Conservation (phyloP, 2,113 vertebrate species). For the Miniopterus natalensis region DNA sequence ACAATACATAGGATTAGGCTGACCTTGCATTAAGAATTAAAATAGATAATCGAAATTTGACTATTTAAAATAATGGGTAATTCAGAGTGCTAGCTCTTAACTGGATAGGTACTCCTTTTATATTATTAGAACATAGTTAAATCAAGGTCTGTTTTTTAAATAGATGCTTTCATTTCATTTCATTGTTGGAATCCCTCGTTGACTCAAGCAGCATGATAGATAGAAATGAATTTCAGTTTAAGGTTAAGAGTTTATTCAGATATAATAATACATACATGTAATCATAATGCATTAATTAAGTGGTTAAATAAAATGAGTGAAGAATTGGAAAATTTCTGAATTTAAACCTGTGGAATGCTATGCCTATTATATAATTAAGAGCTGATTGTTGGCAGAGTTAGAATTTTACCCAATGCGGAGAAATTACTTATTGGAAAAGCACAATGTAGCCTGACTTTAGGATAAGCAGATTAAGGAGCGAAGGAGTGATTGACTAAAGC, state of each 20-base stretch:
- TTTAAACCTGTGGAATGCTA: slow-evolving; percentile 35
- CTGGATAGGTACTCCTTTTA: background rate
- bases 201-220: background rate
- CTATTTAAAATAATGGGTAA: slow-evolving; percentile 24
- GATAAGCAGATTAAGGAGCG: background rate
- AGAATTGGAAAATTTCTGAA: slow-evolving; percentile 21
- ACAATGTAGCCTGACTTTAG: background rate
- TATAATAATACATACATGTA: background rate
- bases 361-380: background rate
- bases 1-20: background rate
- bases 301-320: slow-evolving; percentile 46
- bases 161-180: slow-evolving; percentile 15
- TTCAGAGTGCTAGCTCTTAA: slow-evolving; percentile 1
- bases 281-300: slow-evolving; percentile 6
- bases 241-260: slow-evolving; percentile 11
- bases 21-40: slow-evolving; percentile 25
- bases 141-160: slow-evolving; percentile 28
- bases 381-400: background rate
- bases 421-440: slow-evolving; percentile 20
- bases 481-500: background rate
- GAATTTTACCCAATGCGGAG: background rate
- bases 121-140: background rate
- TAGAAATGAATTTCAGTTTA: slow-evolving; percentile 53
- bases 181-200: slow-evolving; percentile 3
- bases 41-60: background rate